A percentile compares a stretch with the other conserved stretches of the same genome.
Evolutionary conservation across 1,140 invertebrate genomes (phyloP).

Genomic region (Colletes latitarsis): DNA sequence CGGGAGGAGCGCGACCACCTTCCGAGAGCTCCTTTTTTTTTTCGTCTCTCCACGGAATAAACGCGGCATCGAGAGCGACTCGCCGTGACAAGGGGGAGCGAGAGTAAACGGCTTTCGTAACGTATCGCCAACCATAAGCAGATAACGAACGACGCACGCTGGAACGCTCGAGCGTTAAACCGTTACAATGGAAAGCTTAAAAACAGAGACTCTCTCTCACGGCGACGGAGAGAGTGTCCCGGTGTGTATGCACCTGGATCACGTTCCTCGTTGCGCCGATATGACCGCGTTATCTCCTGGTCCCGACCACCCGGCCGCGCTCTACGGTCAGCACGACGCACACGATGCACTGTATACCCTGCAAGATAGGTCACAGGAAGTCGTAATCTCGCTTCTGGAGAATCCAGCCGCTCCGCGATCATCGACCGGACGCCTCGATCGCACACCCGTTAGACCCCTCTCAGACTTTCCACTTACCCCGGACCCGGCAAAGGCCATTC

Average conservation of each 20-base stretch:
- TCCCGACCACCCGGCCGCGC: conserved; percentile 41
- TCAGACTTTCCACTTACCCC: no score
- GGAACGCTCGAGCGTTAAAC: conserved; percentile 34
- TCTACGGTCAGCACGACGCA: conserved; percentile 16
- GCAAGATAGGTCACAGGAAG: conserved; percentile 61
- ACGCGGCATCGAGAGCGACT: background rate
- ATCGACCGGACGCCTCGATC: conserved; percentile 26
- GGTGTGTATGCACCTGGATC: conserved; percentile 55
- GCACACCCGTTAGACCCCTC: no score
- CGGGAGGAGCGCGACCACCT: background rate
- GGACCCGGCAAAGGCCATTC: no score
- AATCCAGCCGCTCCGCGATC: conserved; percentile 12
- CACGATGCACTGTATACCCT: background rate
- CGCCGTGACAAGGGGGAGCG: background rate
- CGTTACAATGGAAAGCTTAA: conserved; percentile 46
- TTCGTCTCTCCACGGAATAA: background rate
- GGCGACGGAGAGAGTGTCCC: background rate
- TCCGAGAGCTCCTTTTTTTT: background rate
- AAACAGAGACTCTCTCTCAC: conserved; percentile 23
- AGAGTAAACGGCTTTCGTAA: conserved; percentile 33
- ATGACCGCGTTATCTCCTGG: conserved; percentile 53
- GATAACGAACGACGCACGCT: conserved; percentile 40
- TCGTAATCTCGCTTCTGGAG: conserved; percentile 52
- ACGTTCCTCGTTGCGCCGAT: conserved; percentile 49
- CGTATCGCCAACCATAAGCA: conserved; percentile 35